Percentiles rank a stretch among this genome's conserved stretches.
These are phyloP conservation scores for Orientallactaga sibirica DNA, from an alignment of 2,797 vertebrate species.

Conservation along the genomic window DNA sequence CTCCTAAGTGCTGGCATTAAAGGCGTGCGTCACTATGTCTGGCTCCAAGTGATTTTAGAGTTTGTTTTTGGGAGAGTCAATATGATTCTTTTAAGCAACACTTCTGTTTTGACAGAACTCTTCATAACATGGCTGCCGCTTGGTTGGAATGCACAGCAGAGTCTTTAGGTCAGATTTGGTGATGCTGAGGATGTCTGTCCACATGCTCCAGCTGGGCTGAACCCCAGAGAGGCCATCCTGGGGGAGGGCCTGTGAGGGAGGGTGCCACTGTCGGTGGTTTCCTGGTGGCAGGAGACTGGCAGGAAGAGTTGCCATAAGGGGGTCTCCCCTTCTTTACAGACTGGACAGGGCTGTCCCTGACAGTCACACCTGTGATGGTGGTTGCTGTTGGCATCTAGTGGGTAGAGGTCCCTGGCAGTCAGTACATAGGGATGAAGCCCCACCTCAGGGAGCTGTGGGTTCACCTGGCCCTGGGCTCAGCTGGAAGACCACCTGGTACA, in stretches of 20 bases:
- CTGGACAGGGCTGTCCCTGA: not conserved
- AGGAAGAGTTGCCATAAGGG: not conserved
- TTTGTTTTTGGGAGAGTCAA: not conserved
- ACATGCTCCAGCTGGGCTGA: not conserved
- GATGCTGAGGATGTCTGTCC: not conserved
- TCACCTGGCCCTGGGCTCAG: rapidly evolving
- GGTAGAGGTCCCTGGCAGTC: not conserved
- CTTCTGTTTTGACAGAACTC: not conserved
- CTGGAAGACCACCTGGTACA: not conserved
- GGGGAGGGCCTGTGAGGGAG: not conserved
- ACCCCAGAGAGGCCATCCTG: not conserved
- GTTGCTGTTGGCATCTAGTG: not conserved
- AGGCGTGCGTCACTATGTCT: too few species aligned
- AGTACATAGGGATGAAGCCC: not conserved
- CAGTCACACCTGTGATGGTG: not conserved
- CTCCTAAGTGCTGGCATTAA: too few species aligned
- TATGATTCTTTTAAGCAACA: not conserved
- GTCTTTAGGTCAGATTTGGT: not conserved
- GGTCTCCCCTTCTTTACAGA: not conserved
- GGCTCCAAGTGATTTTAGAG: not conserved
- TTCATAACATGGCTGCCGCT: not conserved
- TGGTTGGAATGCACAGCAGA: not conserved
- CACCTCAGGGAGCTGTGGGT: too few species aligned
- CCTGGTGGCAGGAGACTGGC: not conserved
- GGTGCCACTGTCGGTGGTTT: not conserved